Percentiles rank a stretch among this genome's conserved stretches.
These are phyloP conservation scores for Nephrotoma appendiculata DNA, from an alignment of 2,888 invertebrate species.

Conservation along the genomic window DNA sequence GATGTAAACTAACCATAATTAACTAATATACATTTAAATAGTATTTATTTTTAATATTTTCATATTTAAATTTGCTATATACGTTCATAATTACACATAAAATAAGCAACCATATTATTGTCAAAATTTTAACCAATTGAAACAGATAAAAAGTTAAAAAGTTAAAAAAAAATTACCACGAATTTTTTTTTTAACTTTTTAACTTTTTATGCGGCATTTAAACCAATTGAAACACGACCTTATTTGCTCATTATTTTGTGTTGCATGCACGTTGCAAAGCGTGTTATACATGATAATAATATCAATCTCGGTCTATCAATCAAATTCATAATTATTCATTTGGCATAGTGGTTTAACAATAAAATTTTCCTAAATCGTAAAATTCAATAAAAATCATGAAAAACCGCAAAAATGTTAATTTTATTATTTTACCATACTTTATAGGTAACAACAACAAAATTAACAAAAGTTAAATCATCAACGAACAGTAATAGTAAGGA, in stretches of 20 bases:
- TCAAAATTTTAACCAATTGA: no score
- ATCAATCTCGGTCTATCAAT: background rate
- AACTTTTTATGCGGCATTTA: no score
- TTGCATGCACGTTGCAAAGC: background rate
- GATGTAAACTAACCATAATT: no score
- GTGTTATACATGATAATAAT: background rate
- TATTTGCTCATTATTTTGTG: background rate
- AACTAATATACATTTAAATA: no score
- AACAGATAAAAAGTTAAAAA: no score
- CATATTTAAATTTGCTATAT: no score
- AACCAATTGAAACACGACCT: no score
- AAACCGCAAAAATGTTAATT: background rate
- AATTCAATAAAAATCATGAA: background rate
- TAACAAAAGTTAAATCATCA: constrained; percentile 31
- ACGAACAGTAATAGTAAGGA: constrained; percentile 19
- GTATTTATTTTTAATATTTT: no score
- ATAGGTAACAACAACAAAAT: constrained; percentile 37
- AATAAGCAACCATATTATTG: no score
- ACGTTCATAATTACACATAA: no score
- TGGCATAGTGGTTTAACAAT: background rate
- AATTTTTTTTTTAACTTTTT: no score
- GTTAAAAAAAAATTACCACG: no score
- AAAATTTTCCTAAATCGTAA: background rate
- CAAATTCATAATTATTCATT: background rate
- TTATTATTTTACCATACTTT: constrained; percentile 3